Conservation (phyloP, 2,797 vertebrate genomes). For the Hybognathus amarus region DNA sequence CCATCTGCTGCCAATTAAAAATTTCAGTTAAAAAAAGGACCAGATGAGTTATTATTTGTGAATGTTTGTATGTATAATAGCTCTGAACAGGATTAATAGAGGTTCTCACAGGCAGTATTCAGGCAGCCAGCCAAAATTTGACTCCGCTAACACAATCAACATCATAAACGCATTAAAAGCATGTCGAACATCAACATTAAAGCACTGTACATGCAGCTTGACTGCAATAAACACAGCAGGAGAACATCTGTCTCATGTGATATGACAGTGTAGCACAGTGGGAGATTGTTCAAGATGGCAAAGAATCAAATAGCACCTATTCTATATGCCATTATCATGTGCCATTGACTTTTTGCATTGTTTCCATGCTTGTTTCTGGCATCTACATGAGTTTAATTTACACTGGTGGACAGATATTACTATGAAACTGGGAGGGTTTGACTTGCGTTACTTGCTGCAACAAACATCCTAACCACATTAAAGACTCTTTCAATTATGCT, state of each 20-base stretch:
- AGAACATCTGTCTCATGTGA: conserved; percentile 11
- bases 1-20: background rate
- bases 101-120: conserved; percentile 10
- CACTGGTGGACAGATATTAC: background rate
- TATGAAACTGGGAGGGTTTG: background rate
- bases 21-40: background rate
- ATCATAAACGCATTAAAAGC: conserved; percentile 26
- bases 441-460: background rate
- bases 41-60: conserved; percentile 9
- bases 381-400: background rate
- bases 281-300: background rate
- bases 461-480: conserved; percentile 20
- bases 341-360: background rate
- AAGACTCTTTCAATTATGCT: background rate
- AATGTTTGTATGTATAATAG: conserved; percentile 6
- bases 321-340: background rate
- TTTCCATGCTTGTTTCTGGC: background rate
- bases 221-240: background rate
- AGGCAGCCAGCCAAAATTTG: background rate
- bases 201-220: background rate
- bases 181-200: conserved; percentile 17
- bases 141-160: background rate
- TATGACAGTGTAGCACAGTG: background rate
- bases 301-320: background rate
- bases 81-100: conserved; percentile 27